Evolutionary conservation across 92 coral and sea anemone species (phyloP).

Genomic region (Actinernus sp.): DNA sequence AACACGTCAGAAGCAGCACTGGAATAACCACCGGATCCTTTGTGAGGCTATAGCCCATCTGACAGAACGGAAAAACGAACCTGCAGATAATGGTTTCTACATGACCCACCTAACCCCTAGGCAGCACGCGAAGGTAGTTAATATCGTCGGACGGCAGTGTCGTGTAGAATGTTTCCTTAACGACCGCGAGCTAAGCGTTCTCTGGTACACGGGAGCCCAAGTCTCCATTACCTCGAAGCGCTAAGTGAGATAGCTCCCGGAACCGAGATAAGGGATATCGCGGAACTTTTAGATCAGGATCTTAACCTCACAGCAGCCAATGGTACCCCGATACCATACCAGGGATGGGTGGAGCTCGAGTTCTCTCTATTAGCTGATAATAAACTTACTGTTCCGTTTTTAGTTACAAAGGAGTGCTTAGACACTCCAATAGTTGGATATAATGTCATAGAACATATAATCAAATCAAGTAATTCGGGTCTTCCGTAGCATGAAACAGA

Average conservation of each 20-base stretch:
- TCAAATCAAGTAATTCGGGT: too few species aligned
- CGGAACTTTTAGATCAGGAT: constrained; percentile 39
- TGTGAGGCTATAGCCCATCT: too few species aligned
- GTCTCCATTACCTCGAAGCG: constrained; percentile 53
- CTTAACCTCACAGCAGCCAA: constrained; percentile 46
- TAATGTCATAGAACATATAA: too few species aligned
- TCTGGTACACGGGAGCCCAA: constrained; percentile 83
- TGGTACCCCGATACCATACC: constrained; percentile 46
- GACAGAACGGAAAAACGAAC: too few species aligned
- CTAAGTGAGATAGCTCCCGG: constrained; percentile 16
- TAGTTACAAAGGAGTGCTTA: constrained; percentile 39
- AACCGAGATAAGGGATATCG: constrained; percentile 32
- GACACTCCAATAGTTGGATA: constrained; percentile 35
- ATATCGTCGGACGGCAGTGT: constrained; percentile 36
- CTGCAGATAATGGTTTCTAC: too few species aligned
- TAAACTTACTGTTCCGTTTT: constrained; percentile 38
- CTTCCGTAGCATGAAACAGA: too few species aligned
- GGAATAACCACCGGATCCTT: constrained; percentile 37
- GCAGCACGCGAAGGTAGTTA: constrained; percentile 36
- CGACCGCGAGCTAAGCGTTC: constrained; percentile 26
- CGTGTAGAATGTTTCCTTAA: constrained; percentile 24
- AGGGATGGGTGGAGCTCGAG: constrained; percentile 49
- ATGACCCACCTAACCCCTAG: constrained; percentile 22
- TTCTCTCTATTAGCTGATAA: constrained; percentile 6
- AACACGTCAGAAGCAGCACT: constrained; percentile 32